Evolutionary conservation across 2,113 vertebrate species (phyloP), one percentile per base, ranked within the genome.

Genomic region (Ophthalmolycus amberensis): DNA sequence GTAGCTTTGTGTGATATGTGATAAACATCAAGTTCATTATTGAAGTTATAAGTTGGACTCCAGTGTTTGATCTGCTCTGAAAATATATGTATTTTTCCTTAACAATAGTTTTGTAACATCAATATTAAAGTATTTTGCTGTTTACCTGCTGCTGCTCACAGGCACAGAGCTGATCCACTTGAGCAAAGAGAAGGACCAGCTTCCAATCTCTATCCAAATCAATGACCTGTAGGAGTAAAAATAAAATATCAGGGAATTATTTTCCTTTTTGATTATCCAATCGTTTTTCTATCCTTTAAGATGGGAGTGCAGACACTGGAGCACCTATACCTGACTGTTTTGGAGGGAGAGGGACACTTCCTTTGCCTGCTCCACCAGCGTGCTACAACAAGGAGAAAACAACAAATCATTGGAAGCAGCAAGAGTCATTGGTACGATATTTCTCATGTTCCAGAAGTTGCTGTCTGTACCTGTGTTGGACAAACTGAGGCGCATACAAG

Each of bases 131-230:
- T 54, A 1, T 44, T 58, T 42, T 20, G 20, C 1, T 5, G 4
- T 67, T 80, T 79, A 94, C 93, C 92, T 93, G 80, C 40, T 84
- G 83, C 27, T 88, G 83, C 38, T 92, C 69, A n/a, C 89, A 89
- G 46, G 56, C 58, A 80, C 91, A 93, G 44, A 90, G 74, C 50
- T 79, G 79, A 77, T 94, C 91, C 80, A 90, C 48, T 40, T 76
- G 85, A n/a, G 93, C 87, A 48, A 95, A 88, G 38, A 95, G 71
- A 40, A 95, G 77, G 54, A 95, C 48, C 68, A 95, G 75, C 83
- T 93, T 94, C 94, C 94, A 95, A 27, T 79, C 86, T 79, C n/a
- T 42, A 2, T 84, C 84, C 18, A 68, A 48, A 56, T 80, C 69
- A 48, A 44, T 4, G 34, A 34, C 77, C 94, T 95, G 77, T 5